phyloP scores from a whole-genome alignment of 2,113 vertebrate species.

The Zosterops japonicus region DNA sequence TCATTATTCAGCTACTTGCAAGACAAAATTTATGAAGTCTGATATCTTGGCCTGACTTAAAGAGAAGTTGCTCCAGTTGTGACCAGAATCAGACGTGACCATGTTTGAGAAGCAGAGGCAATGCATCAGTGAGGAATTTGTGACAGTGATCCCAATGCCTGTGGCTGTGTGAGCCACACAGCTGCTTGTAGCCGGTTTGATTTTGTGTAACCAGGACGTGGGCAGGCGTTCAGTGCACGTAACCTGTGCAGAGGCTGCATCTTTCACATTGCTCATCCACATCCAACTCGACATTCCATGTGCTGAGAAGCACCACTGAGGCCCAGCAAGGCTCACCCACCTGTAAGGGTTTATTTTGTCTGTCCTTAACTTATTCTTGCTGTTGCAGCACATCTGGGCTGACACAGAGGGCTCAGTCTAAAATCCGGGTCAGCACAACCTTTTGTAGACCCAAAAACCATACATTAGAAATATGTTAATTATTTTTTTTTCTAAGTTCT shows the following conservation, averaged over 20 bases:
- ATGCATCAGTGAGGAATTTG: conserved; percentile 55
- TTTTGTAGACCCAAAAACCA: conserved; percentile 63
- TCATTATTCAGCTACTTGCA: conserved; percentile 94
- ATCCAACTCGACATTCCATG: conserved; percentile 51
- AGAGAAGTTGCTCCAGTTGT: background rate
- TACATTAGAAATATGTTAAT: conserved; percentile 68
- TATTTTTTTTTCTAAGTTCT: conserved; percentile 66
- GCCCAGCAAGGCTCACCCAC: conserved; percentile 42
- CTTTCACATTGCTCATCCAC: conserved; percentile 46
- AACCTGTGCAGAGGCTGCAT: conserved; percentile 53
- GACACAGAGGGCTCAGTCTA: conserved; percentile 57
- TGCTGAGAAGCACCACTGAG: conserved; percentile 52
- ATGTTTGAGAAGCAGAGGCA: conserved; percentile 51
- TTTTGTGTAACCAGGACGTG: conserved; percentile 65
- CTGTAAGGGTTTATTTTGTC: conserved; percentile 17
- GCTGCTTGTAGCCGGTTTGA: conserved; percentile 66
- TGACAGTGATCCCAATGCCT: conserved; percentile 60
- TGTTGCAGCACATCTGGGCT: conserved; percentile 40
- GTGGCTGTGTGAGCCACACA: conserved; percentile 68
- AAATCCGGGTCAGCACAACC: conserved; percentile 3
- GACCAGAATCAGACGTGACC: conserved; percentile 34
- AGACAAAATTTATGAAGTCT: conserved; percentile 91
- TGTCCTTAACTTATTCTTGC: conserved; percentile 68
- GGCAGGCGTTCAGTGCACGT: conserved; percentile 21
- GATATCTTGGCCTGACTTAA: conserved; percentile 39